phyloP scores from a whole-genome alignment of 1,140 invertebrate genomes.

The Onthophagus taurus region DNA sequence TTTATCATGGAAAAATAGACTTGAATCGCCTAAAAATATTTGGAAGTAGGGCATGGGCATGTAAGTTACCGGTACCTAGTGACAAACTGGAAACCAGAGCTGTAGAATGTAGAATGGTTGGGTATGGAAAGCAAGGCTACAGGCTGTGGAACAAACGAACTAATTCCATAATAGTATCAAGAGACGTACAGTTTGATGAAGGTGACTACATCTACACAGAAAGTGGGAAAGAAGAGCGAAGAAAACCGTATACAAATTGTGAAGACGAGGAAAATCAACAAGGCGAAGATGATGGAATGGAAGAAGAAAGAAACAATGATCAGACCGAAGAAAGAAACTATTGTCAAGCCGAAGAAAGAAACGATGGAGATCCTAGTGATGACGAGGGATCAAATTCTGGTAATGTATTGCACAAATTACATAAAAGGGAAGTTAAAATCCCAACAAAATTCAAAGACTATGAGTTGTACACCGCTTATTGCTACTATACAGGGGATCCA shows the following conservation, averaged over 20 bases:
- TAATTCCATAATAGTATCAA: slow-evolving; percentile 20
- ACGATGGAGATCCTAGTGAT: too few species aligned
- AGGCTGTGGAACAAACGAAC: slow-evolving; percentile 22
- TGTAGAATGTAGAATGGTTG: slow-evolving; percentile 19
- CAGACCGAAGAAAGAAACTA: not conserved
- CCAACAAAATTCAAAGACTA: too few species aligned
- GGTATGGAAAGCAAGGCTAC: slow-evolving; percentile 26
- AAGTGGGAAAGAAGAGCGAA: not conserved
- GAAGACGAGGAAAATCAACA: slow-evolving; percentile 2
- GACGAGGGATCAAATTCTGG: too few species aligned
- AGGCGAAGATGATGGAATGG: slow-evolving; percentile 2
- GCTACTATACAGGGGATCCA: too few species aligned
- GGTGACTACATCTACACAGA: not conserved
- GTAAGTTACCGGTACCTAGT: not conserved
- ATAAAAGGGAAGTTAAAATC: too few species aligned
- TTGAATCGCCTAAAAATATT: too few species aligned
- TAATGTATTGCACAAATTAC: too few species aligned
- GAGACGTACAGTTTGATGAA: slow-evolving; percentile 20
- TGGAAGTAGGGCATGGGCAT: slow-evolving; percentile 20
- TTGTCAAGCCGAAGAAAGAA: too few species aligned
- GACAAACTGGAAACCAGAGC: slow-evolving; percentile 16
- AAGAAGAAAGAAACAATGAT: not conserved
- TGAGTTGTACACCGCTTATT: too few species aligned
- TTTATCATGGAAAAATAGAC: slow-evolving; percentile 24
- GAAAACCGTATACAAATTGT: not conserved